Percentiles rank a stretch among this genome's conserved stretches.
phyloP scores from a whole-genome alignment of 2,113 vertebrate genomes.

The Eptesicus fuscus region DNA sequence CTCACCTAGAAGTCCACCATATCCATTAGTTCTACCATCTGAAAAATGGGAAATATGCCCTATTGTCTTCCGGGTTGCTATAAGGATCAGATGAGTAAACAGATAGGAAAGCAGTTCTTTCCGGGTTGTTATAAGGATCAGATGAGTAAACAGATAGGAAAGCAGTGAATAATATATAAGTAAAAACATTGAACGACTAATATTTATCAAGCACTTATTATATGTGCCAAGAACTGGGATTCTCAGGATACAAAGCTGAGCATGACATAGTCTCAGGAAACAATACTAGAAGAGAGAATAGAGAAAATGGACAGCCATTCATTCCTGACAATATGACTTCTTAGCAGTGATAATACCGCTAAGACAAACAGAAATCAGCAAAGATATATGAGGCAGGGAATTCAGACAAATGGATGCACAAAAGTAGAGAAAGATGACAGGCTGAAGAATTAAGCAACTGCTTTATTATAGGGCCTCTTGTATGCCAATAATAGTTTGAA shows the following conservation, averaged over 20 bases:
- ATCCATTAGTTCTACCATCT: neutral
- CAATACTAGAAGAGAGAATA: constrained; percentile 18
- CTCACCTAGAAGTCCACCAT: neutral
- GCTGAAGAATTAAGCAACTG: constrained; percentile 4
- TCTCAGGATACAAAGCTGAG: neutral
- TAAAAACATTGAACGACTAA: constrained; percentile 33
- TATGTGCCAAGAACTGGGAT: neutral
- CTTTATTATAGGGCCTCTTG: neutral
- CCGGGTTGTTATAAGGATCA: neutral
- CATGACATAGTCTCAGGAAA: neutral
- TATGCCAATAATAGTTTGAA: neutral
- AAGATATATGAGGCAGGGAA: neutral
- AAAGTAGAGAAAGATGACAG: constrained; percentile 2
- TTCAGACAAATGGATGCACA: constrained; percentile 6
- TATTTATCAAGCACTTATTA: constrained; percentile 18
- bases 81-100: constrained; percentile 4
- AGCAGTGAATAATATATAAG: constrained; percentile 13
- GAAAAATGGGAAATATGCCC: neutral
- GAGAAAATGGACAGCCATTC: neutral
- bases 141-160: neutral
- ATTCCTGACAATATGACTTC: neutral
- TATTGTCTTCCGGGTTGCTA: neutral
- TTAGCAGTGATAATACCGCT: neutral
- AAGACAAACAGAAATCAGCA: neutral
- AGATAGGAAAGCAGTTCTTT: neutral